Evolutionary conservation across 2,113 vertebrate genomes (phyloP).

Genomic region (Isichthys henryi): DNA sequence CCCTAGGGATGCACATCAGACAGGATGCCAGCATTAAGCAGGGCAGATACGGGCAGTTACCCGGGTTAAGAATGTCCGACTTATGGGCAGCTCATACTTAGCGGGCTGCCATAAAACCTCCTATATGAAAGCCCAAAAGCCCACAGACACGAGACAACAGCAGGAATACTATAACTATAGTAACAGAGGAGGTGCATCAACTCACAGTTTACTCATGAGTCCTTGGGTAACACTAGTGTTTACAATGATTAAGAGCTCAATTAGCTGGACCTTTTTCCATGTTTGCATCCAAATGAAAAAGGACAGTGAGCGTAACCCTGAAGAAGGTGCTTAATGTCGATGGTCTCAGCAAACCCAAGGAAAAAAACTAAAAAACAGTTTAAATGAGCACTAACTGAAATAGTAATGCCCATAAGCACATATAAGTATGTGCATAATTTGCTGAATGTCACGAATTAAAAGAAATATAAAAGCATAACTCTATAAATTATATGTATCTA

Average conservation of each 20-base stretch:
- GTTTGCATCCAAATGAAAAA: background rate
- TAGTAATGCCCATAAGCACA: background rate
- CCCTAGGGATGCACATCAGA: background rate
- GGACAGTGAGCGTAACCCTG: background rate
- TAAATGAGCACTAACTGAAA: background rate
- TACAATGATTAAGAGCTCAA: background rate
- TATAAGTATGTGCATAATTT: background rate
- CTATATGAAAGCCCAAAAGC: background rate
- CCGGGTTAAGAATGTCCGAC: background rate
- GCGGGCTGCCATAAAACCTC: background rate
- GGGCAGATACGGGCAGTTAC: no score
- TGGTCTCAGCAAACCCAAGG: background rate
- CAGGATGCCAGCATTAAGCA: background rate
- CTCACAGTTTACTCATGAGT: background rate
- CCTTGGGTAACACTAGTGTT: background rate
- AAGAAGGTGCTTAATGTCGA: background rate
- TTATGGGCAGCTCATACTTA: background rate
- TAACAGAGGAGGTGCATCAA: background rate
- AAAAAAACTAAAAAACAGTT: background rate
- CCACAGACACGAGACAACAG: background rate
- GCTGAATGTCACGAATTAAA: background rate
- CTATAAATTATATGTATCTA: background rate
- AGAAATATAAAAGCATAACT: background rate
- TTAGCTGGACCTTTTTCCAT: background rate
- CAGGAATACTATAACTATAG: background rate